A percentile compares a stretch with the other conserved stretches of the same genome.
Evolutionary conservation across 2,888 invertebrate genomes (phyloP).

Genomic region (Amblyjoppa fuscipennis): DNA sequence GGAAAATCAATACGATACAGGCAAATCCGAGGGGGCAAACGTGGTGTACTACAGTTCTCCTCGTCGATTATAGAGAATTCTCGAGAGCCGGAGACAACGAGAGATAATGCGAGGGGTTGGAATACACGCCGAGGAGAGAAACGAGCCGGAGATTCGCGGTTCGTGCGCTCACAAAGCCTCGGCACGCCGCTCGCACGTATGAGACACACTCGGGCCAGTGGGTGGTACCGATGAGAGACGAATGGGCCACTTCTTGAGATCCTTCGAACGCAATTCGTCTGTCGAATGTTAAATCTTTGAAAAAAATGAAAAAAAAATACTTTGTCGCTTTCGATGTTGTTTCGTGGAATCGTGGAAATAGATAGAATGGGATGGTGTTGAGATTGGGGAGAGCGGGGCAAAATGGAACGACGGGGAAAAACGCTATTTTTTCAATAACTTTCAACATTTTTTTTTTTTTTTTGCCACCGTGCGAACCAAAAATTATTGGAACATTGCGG

Average conservation of each 20-base stretch:
- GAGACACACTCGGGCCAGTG: neutral
- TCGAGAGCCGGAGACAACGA: slow-evolving; percentile 51
- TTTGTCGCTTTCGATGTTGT: too few relatives aligned
- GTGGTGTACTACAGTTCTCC: slow-evolving; percentile 39
- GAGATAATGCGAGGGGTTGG: slow-evolving; percentile 24
- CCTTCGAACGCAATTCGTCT: neutral
- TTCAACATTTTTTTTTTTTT: too few relatives aligned
- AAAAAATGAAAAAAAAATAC: too few relatives aligned
- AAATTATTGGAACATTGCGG: neutral
- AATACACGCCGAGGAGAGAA: slow-evolving; percentile 1
- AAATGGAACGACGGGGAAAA: too few relatives aligned
- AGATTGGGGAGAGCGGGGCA: too few relatives aligned
- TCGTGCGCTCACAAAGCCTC: neutral
- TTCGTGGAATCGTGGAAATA: too few relatives aligned
- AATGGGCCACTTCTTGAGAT: neutral
- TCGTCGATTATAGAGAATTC: slow-evolving; percentile 65
- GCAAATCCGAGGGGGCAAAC: slow-evolving; percentile 66
- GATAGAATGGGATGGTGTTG: too few relatives aligned
- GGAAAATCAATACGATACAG: slow-evolving; percentile 79
- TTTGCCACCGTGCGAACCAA: neutral
- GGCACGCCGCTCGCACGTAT: neutral
- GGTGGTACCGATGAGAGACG: neutral
- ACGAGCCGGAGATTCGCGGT: neutral
- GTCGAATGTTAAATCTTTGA: too few relatives aligned
- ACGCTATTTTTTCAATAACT: too few relatives aligned